Conservation (phyloP, 1,140 invertebrate genomes). For the Antheraea pernyi region DNA sequence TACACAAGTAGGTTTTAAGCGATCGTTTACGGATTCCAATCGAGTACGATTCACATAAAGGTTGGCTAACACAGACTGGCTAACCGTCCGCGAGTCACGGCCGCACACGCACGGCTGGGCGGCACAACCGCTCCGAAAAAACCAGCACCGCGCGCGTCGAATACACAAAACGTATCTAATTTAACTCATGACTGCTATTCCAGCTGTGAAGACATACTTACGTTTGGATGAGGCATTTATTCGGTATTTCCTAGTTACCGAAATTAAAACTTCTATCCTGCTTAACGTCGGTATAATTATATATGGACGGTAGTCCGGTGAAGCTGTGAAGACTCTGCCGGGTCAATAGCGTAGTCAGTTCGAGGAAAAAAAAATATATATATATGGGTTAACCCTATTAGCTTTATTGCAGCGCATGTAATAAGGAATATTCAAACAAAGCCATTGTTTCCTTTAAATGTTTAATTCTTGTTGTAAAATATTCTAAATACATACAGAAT, state of each 20-base stretch:
- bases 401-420: no score
- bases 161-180: conserved; percentile 57
- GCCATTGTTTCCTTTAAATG: no score
- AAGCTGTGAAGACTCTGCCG: no score
- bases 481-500: no score
- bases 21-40: neutral
- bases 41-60: conserved; percentile 1
- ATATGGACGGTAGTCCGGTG: no score
- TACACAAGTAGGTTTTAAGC: neutral
- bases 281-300: no score
- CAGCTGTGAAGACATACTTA: neutral
- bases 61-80: neutral
- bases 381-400: no score
- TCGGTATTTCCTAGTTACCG: neutral
- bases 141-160: conserved; percentile 46
- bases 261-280: neutral
- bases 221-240: conserved; percentile 37
- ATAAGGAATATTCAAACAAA: no score
- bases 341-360: no score
- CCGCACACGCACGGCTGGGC: conserved; percentile 35
- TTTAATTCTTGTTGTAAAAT: no score
- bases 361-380: no score
- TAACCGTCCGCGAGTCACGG: conserved; percentile 5
- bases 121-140: conserved; percentile 44
- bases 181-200: conserved; percentile 42